Evolutionary conservation across 2,888 invertebrate genomes (phyloP), one percentile per base, ranked within the genome.

Genomic region (Synergus umbraculus): DNA sequence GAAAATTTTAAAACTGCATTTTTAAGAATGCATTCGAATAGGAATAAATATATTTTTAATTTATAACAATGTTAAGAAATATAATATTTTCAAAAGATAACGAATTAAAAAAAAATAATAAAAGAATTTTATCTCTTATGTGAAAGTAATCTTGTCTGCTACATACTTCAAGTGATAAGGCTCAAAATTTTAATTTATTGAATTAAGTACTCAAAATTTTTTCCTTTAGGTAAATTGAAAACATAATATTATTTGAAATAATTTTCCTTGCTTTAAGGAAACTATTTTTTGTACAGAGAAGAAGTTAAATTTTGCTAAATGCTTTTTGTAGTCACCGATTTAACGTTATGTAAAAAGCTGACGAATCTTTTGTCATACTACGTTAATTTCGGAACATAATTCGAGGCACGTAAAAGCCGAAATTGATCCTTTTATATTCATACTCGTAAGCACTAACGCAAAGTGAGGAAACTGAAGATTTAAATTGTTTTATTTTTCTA

Each of bases 391-490:
- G 4, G 37, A 73, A 73, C 37, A 58, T 41, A 73, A 73, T 54
- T 73, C 37, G n/a, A 37, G 13, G 3, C n/a, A 73, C 73, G 41
- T 73, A 73, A 73, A 73, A 37, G 73, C 54, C 54, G 2, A 54
- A 73, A 58, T 73, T 73, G 54, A 41, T 15, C n/a, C 37, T 73
- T 73, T 58, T 73, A n/a, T 73, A 12, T n/a, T n/a, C 41, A 5
- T 12, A 9, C 22, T 13, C 44, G 13, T 67, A 67, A 44, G n/a
- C 43, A 22, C 22, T 13, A 67, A 67, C 22, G 13, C 73, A 37
- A 37, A 4, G 9, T 22, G 22, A 73, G n/a, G 29, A n/a, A 54
- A 58, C n/a, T 18, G 5, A 54, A 49, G 7, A 49, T 0, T 15
- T 54, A 1, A 54, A 8, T 13, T 8, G n/a, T 54, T n/a, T 54